Conservation (phyloP, 2,888 invertebrate species). For the Dasypogon diadema region DNA sequence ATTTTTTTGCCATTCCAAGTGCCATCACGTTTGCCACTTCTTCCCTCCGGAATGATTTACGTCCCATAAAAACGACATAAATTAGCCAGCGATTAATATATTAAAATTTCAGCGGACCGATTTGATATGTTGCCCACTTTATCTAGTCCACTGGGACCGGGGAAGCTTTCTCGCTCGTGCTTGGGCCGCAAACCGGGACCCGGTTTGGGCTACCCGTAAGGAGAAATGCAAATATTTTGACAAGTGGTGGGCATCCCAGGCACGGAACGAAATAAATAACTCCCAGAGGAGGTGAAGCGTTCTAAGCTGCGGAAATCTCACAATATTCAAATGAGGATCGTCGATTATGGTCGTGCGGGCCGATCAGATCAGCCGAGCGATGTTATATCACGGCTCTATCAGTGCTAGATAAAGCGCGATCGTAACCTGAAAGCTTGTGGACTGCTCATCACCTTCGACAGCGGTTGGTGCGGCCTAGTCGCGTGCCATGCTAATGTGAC, state of each 20-base stretch:
- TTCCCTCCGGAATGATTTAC: slow-evolving; percentile 39
- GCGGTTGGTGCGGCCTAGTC: slow-evolving; percentile 11
- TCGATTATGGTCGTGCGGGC: not conserved
- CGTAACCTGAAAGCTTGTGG: not conserved
- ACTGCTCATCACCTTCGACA: slow-evolving; percentile 22
- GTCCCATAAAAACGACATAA: slow-evolving; percentile 46
- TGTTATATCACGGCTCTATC: not conserved
- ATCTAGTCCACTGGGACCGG: not conserved
- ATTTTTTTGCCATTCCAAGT: slow-evolving; percentile 21
- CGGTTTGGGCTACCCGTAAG: not conserved
- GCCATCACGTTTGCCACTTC: slow-evolving; percentile 30
- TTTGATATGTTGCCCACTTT: slow-evolving; percentile 21
- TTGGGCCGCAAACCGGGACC: not conserved
- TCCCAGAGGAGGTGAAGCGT: not conserved
- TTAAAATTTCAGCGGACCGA: slow-evolving; percentile 36
- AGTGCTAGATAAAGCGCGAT: slow-evolving; percentile 5
- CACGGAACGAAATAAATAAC: slow-evolving; percentile 22
- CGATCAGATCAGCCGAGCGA: not conserved
- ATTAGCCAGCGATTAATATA: slow-evolving; percentile 45
- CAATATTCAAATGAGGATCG: slow-evolving; percentile 21
- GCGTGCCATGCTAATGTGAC: slow-evolving; percentile 45
- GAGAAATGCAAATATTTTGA: slow-evolving; percentile 38
- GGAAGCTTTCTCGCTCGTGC: not conserved
- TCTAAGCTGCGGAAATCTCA: not conserved
- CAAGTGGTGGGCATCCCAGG: slow-evolving; percentile 15